Conservation (phyloP, 2,113 vertebrate species). For the Ophiodon elongatus region DNA sequence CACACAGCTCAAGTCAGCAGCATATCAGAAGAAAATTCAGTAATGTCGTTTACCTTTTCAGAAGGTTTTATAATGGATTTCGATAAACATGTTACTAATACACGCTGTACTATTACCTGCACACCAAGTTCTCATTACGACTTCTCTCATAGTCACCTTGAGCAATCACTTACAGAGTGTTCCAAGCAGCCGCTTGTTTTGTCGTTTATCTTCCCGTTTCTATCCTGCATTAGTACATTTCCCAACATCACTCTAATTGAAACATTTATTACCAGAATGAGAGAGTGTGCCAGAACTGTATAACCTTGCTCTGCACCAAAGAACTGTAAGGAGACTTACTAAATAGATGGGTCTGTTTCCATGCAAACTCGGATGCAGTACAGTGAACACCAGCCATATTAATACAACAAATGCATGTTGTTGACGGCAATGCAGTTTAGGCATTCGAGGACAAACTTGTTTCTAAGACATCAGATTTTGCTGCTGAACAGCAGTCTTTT, state of each 20-base stretch:
- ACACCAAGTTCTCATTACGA: not conserved
- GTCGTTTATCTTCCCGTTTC: not conserved
- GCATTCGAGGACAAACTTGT: not conserved
- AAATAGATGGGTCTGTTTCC: slow-evolving; percentile 1
- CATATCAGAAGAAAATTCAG: slow-evolving; percentile 14
- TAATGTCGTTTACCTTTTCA: slow-evolving; percentile 16
- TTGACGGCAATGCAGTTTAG: not conserved
- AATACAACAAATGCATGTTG: slow-evolving; percentile 5
- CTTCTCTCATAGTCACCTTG: not conserved
- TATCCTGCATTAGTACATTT: slow-evolving; percentile 1
- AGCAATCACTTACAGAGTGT: not conserved
- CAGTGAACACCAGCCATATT: not conserved
- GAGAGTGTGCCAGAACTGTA: not conserved
- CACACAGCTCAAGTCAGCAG: slow-evolving; percentile 50
- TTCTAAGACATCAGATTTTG: not conserved
- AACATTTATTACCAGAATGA: not conserved
- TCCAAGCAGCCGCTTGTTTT: slow-evolving; percentile 6
- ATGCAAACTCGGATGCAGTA: not conserved
- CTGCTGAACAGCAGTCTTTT: not conserved
- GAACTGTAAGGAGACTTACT: slow-evolving; percentile 20
- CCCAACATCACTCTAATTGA: slow-evolving; percentile 1
- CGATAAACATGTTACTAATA: not conserved
- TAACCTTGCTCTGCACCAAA: slow-evolving; percentile 24
- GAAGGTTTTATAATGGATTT: not conserved
- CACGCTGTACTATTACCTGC: not conserved